Base-by-base conservation (phyloP, 2,888 invertebrate genomes). In the Osmoderma eremita region DNA sequence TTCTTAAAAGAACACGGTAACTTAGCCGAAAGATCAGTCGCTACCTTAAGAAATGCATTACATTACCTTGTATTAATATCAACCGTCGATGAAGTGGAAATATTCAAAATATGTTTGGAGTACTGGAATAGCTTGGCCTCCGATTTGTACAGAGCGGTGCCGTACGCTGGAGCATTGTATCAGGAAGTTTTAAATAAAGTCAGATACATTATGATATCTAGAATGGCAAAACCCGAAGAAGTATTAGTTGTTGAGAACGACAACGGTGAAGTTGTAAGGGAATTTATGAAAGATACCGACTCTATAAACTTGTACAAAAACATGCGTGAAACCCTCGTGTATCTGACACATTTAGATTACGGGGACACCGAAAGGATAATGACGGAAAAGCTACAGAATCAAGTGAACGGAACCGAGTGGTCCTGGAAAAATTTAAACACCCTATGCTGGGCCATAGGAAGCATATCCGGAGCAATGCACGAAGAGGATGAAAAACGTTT, bases 351-450 rank as follows among this genome's bases (percentile, higher is more conserved):
- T 88, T 90, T 99, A 82, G 98, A 99, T 85, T 97, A 95, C 82
- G 90, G 90, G 64, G 98, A 99, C 81, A 99, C 99, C 10, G 99
- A 99, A 84, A 87, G 93, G 74, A 98, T 99, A 70, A 99, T 99
- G 99, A 98, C 98, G 66, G 95, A 97, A 77, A 99, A 99, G 81
- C 85, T 99, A 22, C 93, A 96, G 78, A 97, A 97, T 82, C 99
- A 99, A 86, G 98, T 99, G 2, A 97, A 97, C 84, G 98, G 98
- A 4, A 88, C 90, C 30, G 99, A 99, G 82, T 99, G 99, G 95
- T 98, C 98, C 6, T 99, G 99, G 99, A 98, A 98, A 83, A 99
- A 99, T 84, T 87, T 99, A 65, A 99, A 99, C 80, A 98, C 99
- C 53, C 88, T 99, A 39, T 99, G 99, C 81, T 99, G 99, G 99